Evolutionary conservation across 1,140 invertebrate species (phyloP), one percentile per base, ranked within the genome.

Genomic region (Zaprionus nigranus): DNA sequence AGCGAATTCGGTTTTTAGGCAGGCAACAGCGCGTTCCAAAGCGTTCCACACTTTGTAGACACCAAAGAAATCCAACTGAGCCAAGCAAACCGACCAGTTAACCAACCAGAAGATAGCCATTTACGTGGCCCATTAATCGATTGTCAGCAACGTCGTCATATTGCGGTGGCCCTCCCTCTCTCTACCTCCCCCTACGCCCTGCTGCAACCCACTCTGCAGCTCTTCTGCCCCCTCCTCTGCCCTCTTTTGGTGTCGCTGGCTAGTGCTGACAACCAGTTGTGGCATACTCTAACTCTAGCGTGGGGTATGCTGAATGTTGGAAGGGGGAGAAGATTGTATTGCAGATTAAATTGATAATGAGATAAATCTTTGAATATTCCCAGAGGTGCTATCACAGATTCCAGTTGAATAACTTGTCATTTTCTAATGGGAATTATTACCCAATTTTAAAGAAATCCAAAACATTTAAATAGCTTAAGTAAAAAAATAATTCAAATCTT

Each of bases 101-200:
- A 62, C 84, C 84, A 75, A 79, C 85, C 81, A 90, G 81, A 90
- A 88, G 85, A 88, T 88, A 88, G 85, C 85, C 85, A 88, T 90
- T 88, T 88, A 90, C 72, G 80, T 88, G 85, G 82, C 85, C 84
- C 84, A 88, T 85, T 88, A 84, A 88, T 88, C 85, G 84, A 88
- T 90, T 90, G 84, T 88, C 84, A 88, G 84, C 85, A 81, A 66
- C 81, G 67, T 79, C 84, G 81, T 90, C 81, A 84, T 88, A 82
- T 58, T 20, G 51, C 64, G 49, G 59, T 36, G 53, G 28, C 51
- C 36, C 38, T 28, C 9, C 3, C 7, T 4, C 20, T 17, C 53
- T 34, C 24, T 17, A 13, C 40, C 24, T 6, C 7, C 28, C 26
- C 34, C 49, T 38, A 26, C 26, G 15, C 40, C 46, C 24, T 24